Conservation (phyloP, 92 coral and sea anemone species). For the Montipora capitata region DNA sequence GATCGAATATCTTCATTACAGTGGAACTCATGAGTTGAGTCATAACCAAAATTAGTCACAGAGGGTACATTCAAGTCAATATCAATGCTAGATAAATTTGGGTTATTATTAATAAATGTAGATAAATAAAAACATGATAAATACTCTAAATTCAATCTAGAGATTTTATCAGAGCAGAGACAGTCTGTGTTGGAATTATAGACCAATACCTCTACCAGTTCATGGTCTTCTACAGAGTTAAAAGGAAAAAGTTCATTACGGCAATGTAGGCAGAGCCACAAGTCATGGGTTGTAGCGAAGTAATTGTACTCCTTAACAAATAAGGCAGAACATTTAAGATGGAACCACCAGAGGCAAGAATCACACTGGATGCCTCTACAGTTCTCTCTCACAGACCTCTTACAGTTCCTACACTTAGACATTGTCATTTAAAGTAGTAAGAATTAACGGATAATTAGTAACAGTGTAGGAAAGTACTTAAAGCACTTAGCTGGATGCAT, state of each 20-base stretch:
- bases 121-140: constrained; percentile 56
- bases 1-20: constrained; percentile 54
- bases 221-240: constrained; percentile 40
- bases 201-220: constrained; percentile 34
- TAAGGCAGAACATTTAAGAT: constrained; percentile 63
- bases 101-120: constrained; percentile 35
- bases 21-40: constrained; percentile 49
- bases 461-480: constrained; percentile 24
- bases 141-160: constrained; percentile 17
- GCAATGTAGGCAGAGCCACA: constrained; percentile 57
- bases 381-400: constrained; percentile 39
- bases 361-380: constrained; percentile 62
- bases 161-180: constrained; percentile 62
- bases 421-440: constrained; percentile 22
- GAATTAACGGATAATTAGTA: constrained; percentile 19
- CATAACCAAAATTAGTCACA: constrained; percentile 51
- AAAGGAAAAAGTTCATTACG: constrained; percentile 54
- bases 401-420: constrained; percentile 50
- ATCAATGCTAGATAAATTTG: constrained; percentile 39
- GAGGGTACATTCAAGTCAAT: constrained; percentile 52
- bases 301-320: constrained; percentile 62
- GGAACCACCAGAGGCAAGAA: constrained; percentile 63
- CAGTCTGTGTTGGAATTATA: constrained; percentile 63
- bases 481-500: constrained; percentile 38
- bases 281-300: constrained; percentile 47